These are phyloP conservation scores for Salpingus planirostris DNA, from an alignment of 2,888 invertebrate genomes.

Conservation along the genomic window DNA sequence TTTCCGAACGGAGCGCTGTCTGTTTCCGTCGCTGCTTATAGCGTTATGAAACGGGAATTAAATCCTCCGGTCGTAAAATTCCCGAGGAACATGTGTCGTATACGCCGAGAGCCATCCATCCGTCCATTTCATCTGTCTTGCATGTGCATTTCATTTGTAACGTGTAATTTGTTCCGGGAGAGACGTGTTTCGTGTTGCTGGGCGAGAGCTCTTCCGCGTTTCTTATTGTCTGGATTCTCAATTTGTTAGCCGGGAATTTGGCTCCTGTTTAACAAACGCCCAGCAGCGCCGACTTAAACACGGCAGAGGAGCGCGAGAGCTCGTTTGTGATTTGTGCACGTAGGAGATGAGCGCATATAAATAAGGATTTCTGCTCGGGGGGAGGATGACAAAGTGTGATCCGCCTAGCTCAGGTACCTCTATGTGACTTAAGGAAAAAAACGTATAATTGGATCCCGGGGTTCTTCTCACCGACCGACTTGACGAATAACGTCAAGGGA, in stretches of 20 bases:
- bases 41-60: conserved; percentile 8
- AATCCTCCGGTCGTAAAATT: conserved; percentile 5
- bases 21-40: too few species aligned
- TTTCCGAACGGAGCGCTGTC: too few species aligned
- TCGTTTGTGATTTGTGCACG: conserved; percentile 22
- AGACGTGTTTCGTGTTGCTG: conserved; percentile 5
- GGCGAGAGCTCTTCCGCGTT: conserved; percentile 8
- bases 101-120: too few species aligned
- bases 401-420: conserved; percentile 22
- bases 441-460: conserved; percentile 13
- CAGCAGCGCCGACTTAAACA: conserved; percentile 21
- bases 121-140: conserved; percentile 10
- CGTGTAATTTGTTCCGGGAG: conserved; percentile 13
- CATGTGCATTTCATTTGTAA: too few species aligned
- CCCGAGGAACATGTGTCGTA: conserved; percentile 7
- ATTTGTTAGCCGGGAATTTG: conserved; percentile 20
- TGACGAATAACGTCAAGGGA: too few species aligned
- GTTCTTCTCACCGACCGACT: too few species aligned
- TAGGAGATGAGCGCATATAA: conserved; percentile 28
- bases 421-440: conserved; percentile 16
- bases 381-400: conserved; percentile 29
- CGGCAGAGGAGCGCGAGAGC: too few species aligned
- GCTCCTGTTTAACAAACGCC: conserved; percentile 19
- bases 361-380: conserved; percentile 27
- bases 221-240: conserved; percentile 19